These are phyloP conservation scores for Coracopsis vasa DNA, from an alignment of 2,113 vertebrate species.

Conservation along the genomic window DNA sequence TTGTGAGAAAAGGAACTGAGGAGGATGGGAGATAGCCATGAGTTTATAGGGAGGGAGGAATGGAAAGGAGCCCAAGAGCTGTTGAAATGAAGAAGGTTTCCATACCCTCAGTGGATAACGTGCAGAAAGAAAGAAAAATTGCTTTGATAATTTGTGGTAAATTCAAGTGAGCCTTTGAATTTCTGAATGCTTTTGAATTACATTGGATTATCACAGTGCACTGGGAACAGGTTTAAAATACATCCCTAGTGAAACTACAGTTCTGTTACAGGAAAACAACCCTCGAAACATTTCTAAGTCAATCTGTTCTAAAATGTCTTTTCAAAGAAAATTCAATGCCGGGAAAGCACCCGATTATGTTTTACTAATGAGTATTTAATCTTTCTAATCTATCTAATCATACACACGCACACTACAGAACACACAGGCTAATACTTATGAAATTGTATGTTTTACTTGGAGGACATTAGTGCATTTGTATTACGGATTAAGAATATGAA, in stretches of 20 bases:
- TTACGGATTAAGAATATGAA: conserved; percentile 65
- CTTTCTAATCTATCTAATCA: conserved; percentile 68
- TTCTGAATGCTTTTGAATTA: neutral
- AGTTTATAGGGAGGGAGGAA: neutral
- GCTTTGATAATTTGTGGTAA: conserved; percentile 12
- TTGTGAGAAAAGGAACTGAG: neutral
- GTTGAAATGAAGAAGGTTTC: neutral
- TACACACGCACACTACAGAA: conserved; percentile 34
- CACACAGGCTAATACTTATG: conserved; percentile 44
- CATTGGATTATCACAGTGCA: neutral
- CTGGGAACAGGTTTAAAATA: conserved; percentile 6
- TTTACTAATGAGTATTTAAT: conserved; percentile 65
- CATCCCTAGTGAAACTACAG: neutral
- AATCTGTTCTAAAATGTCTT: neutral
- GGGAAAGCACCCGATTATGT: conserved; percentile 52
- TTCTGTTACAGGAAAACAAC: conserved; percentile 16
- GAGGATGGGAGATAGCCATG: neutral
- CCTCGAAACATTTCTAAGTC: neutral
- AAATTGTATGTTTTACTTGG: conserved; percentile 68
- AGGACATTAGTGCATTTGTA: conserved; percentile 66
- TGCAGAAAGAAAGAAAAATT: neutral
- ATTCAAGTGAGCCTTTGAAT: conserved; percentile 1
- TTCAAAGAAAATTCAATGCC: neutral
- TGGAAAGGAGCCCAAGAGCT: neutral
- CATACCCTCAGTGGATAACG: neutral